These are phyloP conservation scores for Pseudomugil tenellus DNA, from an alignment of 2,797 vertebrate genomes.

Conservation along the genomic window DNA sequence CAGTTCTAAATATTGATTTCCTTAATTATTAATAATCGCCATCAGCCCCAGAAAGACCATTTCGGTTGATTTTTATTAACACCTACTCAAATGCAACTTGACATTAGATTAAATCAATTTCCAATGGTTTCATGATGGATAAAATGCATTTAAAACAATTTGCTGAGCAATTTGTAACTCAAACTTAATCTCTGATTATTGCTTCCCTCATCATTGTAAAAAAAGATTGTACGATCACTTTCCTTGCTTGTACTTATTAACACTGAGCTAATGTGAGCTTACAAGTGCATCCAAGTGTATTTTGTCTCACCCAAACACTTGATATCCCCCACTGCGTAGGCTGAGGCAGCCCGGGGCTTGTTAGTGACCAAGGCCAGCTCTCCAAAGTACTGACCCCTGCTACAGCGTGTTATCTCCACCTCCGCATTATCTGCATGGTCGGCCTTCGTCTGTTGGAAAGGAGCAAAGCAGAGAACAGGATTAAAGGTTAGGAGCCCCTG, in stretches of 20 bases:
- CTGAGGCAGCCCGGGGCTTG: constrained; percentile 97
- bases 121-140: background rate
- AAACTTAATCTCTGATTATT: background rate
- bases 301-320: constrained; percentile 93
- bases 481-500: constrained; percentile 49
- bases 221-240: background rate
- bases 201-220: background rate
- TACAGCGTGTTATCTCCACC: constrained; percentile 94
- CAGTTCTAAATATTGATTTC: no score
- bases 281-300: constrained; percentile 2
- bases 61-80: background rate
- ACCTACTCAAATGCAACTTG: constrained; percentile 39
- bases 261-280: background rate
- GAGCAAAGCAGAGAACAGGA: constrained; percentile 20
- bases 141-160: background rate
- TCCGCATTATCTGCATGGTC: constrained; percentile 91
- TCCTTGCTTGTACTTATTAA: background rate
- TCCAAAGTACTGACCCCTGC: constrained; percentile 96
- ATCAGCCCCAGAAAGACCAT: no score
- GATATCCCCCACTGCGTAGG: constrained; percentile 91
- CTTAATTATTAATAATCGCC: no score
- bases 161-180: background rate
- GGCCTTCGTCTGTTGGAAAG: constrained; percentile 86
- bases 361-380: constrained; percentile 98
- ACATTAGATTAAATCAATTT: constrained; percentile 23